These are phyloP conservation scores for Strigamia crassipes DNA, from an alignment of 2,888 invertebrate species.

Conservation along the genomic window DNA sequence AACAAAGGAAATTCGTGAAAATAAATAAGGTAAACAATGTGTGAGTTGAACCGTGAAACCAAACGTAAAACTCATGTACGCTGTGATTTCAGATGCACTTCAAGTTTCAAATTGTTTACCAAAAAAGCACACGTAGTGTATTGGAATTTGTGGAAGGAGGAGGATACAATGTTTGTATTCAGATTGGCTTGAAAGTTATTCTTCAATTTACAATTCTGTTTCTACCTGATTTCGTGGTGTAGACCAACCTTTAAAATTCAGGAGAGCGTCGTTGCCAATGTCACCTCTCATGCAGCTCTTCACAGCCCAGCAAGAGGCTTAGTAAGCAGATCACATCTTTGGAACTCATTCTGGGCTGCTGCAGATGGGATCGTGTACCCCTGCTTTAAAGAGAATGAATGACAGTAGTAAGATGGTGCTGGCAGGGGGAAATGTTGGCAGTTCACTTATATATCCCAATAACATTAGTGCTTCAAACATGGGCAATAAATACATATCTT, in stretches of 20 bases:
- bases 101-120: neutral
- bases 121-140: neutral
- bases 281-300: constrained; percentile 26
- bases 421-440: neutral
- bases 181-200: constrained; percentile 19
- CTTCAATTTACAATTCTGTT: constrained; percentile 36
- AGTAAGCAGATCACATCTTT: constrained; percentile 31
- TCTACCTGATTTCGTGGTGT: constrained; percentile 23
- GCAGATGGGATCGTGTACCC: constrained; percentile 18
- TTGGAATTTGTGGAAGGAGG: neutral
- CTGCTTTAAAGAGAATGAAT: constrained; percentile 21
- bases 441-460: neutral
- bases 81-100: too few relatives aligned
- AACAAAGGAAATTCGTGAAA: neutral
- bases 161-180: constrained; percentile 29
- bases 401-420: constrained; percentile 7
- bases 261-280: constrained; percentile 20
- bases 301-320: constrained; percentile 29
- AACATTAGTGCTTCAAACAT: neutral
- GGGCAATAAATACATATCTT: neutral
- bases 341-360: constrained; percentile 17
- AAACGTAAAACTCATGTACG: too few relatives aligned
- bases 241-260: constrained; percentile 36
- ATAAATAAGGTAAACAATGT: too few relatives aligned
- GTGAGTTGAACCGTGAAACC: too few relatives aligned